Evolutionary conservation across 2,113 vertebrate genomes (phyloP), one percentile per base, ranked within the genome.

Genomic region (Synchiropus splendidus): DNA sequence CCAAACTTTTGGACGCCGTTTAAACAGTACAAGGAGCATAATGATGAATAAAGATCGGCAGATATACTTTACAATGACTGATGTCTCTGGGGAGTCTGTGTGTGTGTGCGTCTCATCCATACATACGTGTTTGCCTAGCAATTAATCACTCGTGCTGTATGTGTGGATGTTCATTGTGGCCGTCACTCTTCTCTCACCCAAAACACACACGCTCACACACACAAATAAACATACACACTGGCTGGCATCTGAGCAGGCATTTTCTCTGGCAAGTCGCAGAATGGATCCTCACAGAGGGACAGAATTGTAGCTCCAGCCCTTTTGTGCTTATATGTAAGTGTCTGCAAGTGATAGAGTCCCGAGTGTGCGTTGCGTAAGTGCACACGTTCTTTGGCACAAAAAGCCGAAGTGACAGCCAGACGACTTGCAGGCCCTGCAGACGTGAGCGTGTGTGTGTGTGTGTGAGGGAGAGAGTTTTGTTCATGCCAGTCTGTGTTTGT

Each of bases 191-290:
- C 34, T 34, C 33, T 9, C 41, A 51, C 48, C 65, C 54, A 42
- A 33, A n/a, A n/a, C n/a, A n/a, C n/a, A n/a, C n/a, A n/a, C n/a
- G n/a, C n/a, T n/a, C n/a, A n/a, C n/a, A n/a, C n/a, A n/a, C 18
- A 37, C 41, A 27, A 16, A 66, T 5, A 40, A 21, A 41, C 31
- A 67, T 9, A 35, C 36, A 40, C 59, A 27, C 35, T 30, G 31
- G 45, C 45, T 72, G 72, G 75, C 67, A 72, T 72, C 58, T 47
- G 60, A 46, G 45, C 49, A 68, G 61, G 68, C 70, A 63, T 77
- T 78, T 72, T 65, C 58, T 59, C 64, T 69, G 64, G 72, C 74
- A n/a, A n/a, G n/a, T n/a, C n/a, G n/a, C n/a, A 75, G 52, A 48
- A 35, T 40, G 39, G 48, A 41, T 60, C 48, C 50, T 61, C 48